Evolutionary conservation across 2,888 invertebrate species (phyloP).

Genomic region (Xestobium rufovillosum): DNA sequence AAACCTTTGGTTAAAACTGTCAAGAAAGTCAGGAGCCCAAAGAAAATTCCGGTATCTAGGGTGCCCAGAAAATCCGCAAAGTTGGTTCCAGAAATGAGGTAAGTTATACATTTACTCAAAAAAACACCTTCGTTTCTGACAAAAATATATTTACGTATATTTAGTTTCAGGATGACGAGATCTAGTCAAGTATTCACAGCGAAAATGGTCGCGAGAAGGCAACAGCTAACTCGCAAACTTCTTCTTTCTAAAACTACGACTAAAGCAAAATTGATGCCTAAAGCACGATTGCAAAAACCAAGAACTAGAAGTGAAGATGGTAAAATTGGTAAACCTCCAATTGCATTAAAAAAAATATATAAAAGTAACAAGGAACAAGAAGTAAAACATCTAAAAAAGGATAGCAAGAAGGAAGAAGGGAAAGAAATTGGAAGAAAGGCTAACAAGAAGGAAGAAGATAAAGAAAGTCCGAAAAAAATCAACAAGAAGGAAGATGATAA

Average conservation of each 20-base stretch:
- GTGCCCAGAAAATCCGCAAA: constrained; percentile 24
- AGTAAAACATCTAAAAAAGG: constrained; percentile 12
- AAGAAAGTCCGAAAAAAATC: constrained; percentile 18
- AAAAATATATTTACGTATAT: constrained; percentile 11
- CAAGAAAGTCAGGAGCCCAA: constrained; percentile 18
- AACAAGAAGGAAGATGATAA: constrained; percentile 21
- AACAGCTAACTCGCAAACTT: constrained; percentile 30
- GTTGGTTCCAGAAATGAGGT: constrained; percentile 26
- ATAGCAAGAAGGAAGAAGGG: constrained; percentile 12
- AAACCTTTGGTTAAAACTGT: constrained; percentile 39
- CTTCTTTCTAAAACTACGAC: constrained; percentile 18
- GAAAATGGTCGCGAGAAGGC: constrained; percentile 22
- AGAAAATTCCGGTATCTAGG: constrained; percentile 15
- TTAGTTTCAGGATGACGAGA: constrained; percentile 30
- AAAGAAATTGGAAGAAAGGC: constrained; percentile 12
- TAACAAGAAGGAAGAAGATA: constrained; percentile 10
- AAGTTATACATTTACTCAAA: constrained; percentile 11
- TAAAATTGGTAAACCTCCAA: too few species aligned
- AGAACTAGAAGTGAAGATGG: too few species aligned
- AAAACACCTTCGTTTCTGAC: constrained; percentile 2
- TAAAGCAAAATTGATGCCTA: too few species aligned
- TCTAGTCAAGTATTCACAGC: constrained; percentile 25
- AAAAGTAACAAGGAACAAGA: constrained; percentile 13
- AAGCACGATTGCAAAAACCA: too few species aligned
- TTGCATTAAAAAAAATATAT: too few species aligned